Evolutionary conservation across 2,888 invertebrate species (phyloP).

Genomic region (Nomada ruficornis): DNA sequence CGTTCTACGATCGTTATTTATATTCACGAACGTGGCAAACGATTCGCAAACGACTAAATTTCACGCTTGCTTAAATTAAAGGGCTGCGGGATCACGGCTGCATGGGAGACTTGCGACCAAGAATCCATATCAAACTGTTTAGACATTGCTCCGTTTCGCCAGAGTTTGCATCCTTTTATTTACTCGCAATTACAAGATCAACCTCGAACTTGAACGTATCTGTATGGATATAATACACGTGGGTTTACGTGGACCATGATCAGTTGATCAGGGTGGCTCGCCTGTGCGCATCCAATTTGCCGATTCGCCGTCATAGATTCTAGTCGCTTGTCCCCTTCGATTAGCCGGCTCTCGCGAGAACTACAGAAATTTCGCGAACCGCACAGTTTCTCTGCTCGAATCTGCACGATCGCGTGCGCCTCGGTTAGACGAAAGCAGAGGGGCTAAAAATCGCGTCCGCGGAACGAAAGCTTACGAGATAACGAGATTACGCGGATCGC

Average conservation of each 20-base stretch:
- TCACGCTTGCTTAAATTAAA: too few species aligned
- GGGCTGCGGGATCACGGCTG: too few species aligned
- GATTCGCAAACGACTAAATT: too few species aligned
- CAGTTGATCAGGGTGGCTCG: neutral
- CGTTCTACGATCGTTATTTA: neutral
- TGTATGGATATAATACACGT: neutral
- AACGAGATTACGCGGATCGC: conserved; percentile 66
- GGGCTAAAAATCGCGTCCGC: conserved; percentile 16
- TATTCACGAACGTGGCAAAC: neutral
- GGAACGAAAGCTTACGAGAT: conserved; percentile 59
- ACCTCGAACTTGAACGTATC: neutral
- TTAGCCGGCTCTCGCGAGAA: too few species aligned
- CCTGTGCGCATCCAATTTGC: too few species aligned
- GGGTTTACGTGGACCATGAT: neutral
- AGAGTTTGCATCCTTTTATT: too few species aligned
- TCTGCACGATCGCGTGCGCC: neutral
- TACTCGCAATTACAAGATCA: too few species aligned
- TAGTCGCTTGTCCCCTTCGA: too few species aligned
- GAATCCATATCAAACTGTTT: too few species aligned
- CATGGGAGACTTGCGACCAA: too few species aligned
- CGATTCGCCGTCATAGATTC: too few species aligned
- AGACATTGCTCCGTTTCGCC: too few species aligned
- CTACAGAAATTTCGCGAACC: neutral
- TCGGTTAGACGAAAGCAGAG: neutral
- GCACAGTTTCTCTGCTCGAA: neutral